These are phyloP conservation scores for Geotrupes spiniger DNA, from an alignment of 2,888 invertebrate species.

Conservation along the genomic window DNA sequence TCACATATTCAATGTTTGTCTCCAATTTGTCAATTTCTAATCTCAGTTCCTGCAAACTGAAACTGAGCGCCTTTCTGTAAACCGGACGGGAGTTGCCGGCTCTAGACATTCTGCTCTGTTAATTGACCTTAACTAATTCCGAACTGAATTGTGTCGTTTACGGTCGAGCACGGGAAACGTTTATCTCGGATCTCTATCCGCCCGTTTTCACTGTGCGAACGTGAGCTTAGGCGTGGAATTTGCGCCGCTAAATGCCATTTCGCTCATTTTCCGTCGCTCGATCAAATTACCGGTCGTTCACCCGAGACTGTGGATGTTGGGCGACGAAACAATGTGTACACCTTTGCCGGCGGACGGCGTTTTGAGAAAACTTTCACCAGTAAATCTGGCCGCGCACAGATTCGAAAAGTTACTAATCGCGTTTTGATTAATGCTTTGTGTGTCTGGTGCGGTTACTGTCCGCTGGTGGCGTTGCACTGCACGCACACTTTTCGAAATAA, in stretches of 20 bases:
- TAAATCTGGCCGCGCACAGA: background rate
- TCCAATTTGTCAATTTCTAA: constrained; percentile 40
- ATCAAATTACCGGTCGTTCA: constrained; percentile 4
- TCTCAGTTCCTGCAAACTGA: constrained; percentile 40
- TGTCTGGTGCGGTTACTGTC: too few relatives aligned
- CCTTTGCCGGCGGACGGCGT: background rate
- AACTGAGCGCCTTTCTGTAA: constrained; percentile 38
- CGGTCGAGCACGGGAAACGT: constrained; percentile 1
- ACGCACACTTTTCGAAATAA: too few relatives aligned
- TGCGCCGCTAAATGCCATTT: background rate
- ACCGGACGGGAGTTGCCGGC: background rate
- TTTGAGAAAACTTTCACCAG: constrained; percentile 1
- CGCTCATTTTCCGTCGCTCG: background rate
- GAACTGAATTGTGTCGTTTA: background rate
- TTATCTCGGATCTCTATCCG: constrained; percentile 2
- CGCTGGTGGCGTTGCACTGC: too few relatives aligned
- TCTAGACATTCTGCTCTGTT: constrained; percentile 5
- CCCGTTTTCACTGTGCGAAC: background rate
- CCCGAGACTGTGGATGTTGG: constrained; percentile 2
- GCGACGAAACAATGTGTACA: constrained; percentile 3
- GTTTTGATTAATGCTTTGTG: too few relatives aligned
- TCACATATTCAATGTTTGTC: constrained; percentile 25
- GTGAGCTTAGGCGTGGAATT: background rate
- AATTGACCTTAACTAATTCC: constrained; percentile 2
- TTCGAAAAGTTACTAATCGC: too few relatives aligned